Base-by-base conservation (phyloP, 2,797 vertebrate genomes). In the Coluber constrictor region DNA sequence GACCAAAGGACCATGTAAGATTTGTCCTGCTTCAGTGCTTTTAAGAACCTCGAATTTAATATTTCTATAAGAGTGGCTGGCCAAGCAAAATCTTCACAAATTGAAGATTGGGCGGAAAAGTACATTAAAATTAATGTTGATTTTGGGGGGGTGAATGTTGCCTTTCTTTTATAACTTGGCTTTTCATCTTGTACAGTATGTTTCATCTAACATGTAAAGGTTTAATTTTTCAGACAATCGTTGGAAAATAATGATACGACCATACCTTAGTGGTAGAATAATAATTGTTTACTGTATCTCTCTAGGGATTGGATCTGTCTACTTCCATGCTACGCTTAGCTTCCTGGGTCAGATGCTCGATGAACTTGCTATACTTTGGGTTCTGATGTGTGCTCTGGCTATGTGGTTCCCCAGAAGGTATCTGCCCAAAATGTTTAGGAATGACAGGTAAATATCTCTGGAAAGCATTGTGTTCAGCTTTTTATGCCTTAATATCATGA, bases 351-450 rank as follows among this genome's bases (percentile, higher is more conserved):
- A 99, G 97, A 99, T 99, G 99, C 97, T 99, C 94, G 99, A 99
- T 93, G 99, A 99, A 94, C 95, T 99, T 94, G 99, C 99, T 93
- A 99, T 99, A 93, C 97, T 99, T 8, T 99, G 99, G 99, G 99
- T 99, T 94, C 97, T 99, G 87, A 99, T 99, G 99, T 99, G 99
- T 96, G 99, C 99, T 91, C 98, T 99, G 88, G 99, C 98, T 94
- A 99, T 99, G 99, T 99, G 99, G 99, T 99, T 99, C 94, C 99
- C 99, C 66, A 99, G 98, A 96, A 98, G 99, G 96, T 99, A 99
- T 93, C 97, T 99, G 43, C 99, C 99, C 83, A 98, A 97, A 97
- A 98, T 99, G 93, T 99, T 99, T 96, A 98, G 98, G 90, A 98
- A 98, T 95, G 98, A 99, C 98, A 98, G 99, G 99, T 99, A 98